A percentile compares a stretch with the other conserved stretches of the same genome.
These are phyloP conservation scores for Pseudomyrmex dendroicus DNA, from an alignment of 1,140 invertebrate species.

Conservation along the genomic window DNA sequence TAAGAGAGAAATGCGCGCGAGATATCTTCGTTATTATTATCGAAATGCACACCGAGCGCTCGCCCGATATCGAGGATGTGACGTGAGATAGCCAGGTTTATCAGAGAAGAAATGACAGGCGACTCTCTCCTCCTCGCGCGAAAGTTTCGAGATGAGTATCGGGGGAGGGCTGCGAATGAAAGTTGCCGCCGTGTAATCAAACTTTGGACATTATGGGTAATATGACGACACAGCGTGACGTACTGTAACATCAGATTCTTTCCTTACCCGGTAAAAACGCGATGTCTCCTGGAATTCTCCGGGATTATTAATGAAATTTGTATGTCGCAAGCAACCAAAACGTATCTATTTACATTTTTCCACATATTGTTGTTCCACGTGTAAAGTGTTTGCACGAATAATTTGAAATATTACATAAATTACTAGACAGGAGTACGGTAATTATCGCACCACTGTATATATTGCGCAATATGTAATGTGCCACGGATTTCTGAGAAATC, in stretches of 20 bases:
- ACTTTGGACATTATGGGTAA: conserved; percentile 45
- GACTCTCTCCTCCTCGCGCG: background rate
- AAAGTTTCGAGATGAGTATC: background rate
- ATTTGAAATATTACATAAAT: too few species aligned
- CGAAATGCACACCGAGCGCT: too few species aligned
- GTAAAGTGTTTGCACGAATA: too few species aligned
- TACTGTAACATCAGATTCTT: too few species aligned
- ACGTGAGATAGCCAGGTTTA: too few species aligned
- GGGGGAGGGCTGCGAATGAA: background rate
- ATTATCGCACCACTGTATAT: background rate
- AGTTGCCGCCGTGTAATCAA: conserved; percentile 27
- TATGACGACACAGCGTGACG: conserved; percentile 16
- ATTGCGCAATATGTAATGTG: background rate
- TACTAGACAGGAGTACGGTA: background rate
- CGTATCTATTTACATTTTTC: too few species aligned
- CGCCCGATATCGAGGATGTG: too few species aligned
- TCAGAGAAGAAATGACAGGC: background rate
- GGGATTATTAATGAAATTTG: conserved; percentile 6
- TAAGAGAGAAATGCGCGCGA: background rate
- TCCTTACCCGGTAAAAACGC: background rate
- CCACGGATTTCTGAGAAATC: background rate
- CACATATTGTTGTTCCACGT: background rate
- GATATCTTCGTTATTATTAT: too few species aligned
- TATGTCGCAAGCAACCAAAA: too few species aligned
- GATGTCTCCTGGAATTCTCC: background rate